Base-by-base conservation (phyloP, 2,888 invertebrate species). In the Gasteruption jaculator region DNA sequence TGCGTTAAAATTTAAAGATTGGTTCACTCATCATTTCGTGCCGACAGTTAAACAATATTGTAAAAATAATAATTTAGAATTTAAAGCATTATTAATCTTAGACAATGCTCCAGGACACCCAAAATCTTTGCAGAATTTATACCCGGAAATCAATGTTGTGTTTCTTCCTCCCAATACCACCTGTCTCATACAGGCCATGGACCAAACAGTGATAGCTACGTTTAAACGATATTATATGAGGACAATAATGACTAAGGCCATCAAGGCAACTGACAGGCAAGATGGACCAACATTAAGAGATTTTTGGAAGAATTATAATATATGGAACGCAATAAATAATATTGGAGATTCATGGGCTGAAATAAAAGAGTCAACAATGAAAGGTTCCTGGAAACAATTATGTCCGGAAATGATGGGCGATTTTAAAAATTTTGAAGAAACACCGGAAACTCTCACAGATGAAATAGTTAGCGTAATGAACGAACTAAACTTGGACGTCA, bases 1-100 rank as follows among this genome's bases (percentile, higher is more conserved):
- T 26, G 33, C 40, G 21, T 40, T 33, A 40, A 31, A 32, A 38
- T 38, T 38, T 31, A 30, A 38, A 31, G 32, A 38, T 31, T 38
- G 31, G 38, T 30, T 30, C 32, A 31, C 22, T 31, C 8, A 4
- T 12, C 32, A 31, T 38, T 30, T 31, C 32, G 18, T 31, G 19
- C 40, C 33, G 15, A 26, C 32, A 32, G 33, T 40, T 40, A 40
- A 40, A 8, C 33, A 32, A 26, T 33, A 33, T 40, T 33, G 40
- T 19, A 27, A 40, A 32, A 25, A 40, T 32, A 33, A 40, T 25
- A 40, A 39, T 25, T 29, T 29, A 29, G 5, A 29, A 6, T 29
- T 29, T 11, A 29, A 29, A 11, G 29, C 29, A 8, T 29, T 29
- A 11, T 8, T 25, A 16, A 22, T 32, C 39, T 21, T 32, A 33